A percentile compares a stretch with the other conserved stretches of the same genome.
These are phyloP conservation scores for Melanotaenia boesemani DNA, from an alignment of 2,797 vertebrate genomes.

Conservation along the genomic window DNA sequence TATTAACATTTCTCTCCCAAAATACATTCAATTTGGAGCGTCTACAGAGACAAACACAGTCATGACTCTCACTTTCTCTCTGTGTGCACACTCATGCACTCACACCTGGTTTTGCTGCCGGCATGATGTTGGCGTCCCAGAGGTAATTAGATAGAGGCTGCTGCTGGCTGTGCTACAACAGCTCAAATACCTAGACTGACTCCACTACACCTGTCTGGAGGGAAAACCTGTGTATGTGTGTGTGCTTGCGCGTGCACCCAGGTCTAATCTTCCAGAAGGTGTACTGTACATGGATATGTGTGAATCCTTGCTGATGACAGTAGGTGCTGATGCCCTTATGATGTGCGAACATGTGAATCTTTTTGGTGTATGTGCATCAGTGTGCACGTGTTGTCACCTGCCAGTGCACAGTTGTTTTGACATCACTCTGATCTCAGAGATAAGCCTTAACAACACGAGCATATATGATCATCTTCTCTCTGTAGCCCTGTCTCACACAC, in stretches of 20 bases:
- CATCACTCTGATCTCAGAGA: conserved; percentile 78
- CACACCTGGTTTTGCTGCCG: conserved; percentile 62
- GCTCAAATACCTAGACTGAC: conserved; percentile 71
- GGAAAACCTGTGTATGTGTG: conserved; percentile 30
- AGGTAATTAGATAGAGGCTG: conserved; percentile 76
- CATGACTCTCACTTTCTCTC: conserved; percentile 36
- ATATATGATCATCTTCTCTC: conserved; percentile 74
- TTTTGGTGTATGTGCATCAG: conserved; percentile 4
- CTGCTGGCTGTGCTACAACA: conserved; percentile 74
- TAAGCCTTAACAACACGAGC: conserved; percentile 77
- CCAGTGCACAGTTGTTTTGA: conserved; percentile 73
- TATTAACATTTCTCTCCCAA: conserved; percentile 62
- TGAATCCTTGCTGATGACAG: conserved; percentile 9
- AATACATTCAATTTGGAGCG: conserved; percentile 60
- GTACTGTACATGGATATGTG: background rate
- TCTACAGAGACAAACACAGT: conserved; percentile 52
- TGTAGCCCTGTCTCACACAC: conserved; percentile 24
- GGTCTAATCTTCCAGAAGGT: conserved; percentile 3
- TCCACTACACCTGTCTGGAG: conserved; percentile 69
- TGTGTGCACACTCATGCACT: conserved; percentile 6
- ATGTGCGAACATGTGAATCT: conserved; percentile 21
- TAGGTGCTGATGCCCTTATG: conserved; percentile 21
- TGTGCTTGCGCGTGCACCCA: background rate
- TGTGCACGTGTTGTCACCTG: conserved; percentile 64
- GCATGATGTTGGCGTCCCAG: conserved; percentile 69